Conservation (phyloP, 2,888 invertebrate genomes). For the Dichetophora obliterata region DNA sequence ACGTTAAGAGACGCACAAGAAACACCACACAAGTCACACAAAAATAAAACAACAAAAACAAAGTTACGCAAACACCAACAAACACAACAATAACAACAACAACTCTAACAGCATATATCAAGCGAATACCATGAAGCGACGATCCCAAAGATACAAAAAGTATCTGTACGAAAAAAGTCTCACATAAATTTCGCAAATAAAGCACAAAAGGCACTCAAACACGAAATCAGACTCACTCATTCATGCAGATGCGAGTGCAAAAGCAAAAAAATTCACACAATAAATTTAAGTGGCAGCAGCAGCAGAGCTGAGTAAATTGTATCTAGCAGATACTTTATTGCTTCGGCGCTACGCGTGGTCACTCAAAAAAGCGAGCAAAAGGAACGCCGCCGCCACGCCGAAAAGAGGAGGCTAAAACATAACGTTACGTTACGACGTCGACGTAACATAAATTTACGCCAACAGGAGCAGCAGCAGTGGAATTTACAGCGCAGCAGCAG, state of each 20-base stretch:
- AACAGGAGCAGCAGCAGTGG: conserved; percentile 21
- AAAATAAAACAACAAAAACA: conserved; percentile 19
- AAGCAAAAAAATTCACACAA: conserved; percentile 52
- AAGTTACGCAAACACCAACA: not conserved
- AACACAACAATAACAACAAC: not conserved
- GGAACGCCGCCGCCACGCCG: conserved; percentile 25
- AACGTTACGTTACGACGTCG: conserved; percentile 10
- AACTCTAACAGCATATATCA: conserved; percentile 16
- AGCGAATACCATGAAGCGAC: conserved; percentile 8
- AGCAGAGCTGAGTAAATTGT: conserved; percentile 42
- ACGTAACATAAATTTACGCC: conserved; percentile 49
- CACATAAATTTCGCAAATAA: conserved; percentile 48
- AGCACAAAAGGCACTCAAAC: conserved; percentile 26
- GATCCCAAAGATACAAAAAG: conserved; percentile 26
- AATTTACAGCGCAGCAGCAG: conserved; percentile 17
- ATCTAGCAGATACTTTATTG: conserved; percentile 53
- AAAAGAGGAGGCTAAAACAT: conserved; percentile 14
- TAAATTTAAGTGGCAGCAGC: conserved; percentile 49
- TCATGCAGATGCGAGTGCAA: conserved; percentile 33
- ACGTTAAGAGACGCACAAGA: not conserved
- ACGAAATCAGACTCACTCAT: conserved; percentile 44
- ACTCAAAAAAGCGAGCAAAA: conserved; percentile 47
- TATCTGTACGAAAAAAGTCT: conserved; percentile 34
- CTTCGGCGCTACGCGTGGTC: conserved; percentile 57
- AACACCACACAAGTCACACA: conserved; percentile 8